These are phyloP conservation scores for Phanerotoma sp. DNA, from an alignment of 2,888 invertebrate genomes.

Conservation along the genomic window DNA sequence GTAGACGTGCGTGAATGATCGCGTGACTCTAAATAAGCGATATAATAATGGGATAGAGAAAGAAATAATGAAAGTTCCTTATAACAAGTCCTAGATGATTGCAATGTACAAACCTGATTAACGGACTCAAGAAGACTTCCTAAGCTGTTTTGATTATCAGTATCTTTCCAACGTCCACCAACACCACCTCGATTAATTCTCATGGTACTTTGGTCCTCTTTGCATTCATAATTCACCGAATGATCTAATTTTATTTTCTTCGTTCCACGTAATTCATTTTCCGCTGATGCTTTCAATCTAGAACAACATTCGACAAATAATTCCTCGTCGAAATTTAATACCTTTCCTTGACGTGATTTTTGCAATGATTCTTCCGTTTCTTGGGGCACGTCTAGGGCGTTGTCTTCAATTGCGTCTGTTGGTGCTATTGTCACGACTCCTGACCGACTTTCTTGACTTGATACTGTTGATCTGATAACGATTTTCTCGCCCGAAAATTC, in stretches of 20 bases:
- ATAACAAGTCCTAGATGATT: neutral
- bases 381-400: conserved; percentile 48
- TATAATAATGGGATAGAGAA: conserved; percentile 20
- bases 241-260: conserved; percentile 56
- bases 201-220: conserved; percentile 41
- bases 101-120: conserved; percentile 50
- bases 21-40: neutral
- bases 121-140: conserved; percentile 54
- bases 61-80: neutral
- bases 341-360: conserved; percentile 50
- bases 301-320: conserved; percentile 55
- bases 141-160: conserved; percentile 54
- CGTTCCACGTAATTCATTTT: conserved; percentile 52
- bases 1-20: conserved; percentile 4
- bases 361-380: conserved; percentile 35
- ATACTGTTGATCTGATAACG: conserved; percentile 42
- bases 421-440: conserved; percentile 51
- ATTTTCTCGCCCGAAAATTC: conserved; percentile 47
- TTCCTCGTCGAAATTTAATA: conserved; percentile 54
- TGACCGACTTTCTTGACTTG: conserved; percentile 36
- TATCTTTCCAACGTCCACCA: conserved; percentile 54
- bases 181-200: conserved; percentile 41
- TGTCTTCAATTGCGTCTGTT: conserved; percentile 53
- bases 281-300: conserved; percentile 53
- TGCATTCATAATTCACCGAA: conserved; percentile 43